A percentile compares a stretch with the other conserved stretches of the same genome.
Conservation (phyloP, 2,113 vertebrate genomes). For the Myiozetetes cayanensis region DNA sequence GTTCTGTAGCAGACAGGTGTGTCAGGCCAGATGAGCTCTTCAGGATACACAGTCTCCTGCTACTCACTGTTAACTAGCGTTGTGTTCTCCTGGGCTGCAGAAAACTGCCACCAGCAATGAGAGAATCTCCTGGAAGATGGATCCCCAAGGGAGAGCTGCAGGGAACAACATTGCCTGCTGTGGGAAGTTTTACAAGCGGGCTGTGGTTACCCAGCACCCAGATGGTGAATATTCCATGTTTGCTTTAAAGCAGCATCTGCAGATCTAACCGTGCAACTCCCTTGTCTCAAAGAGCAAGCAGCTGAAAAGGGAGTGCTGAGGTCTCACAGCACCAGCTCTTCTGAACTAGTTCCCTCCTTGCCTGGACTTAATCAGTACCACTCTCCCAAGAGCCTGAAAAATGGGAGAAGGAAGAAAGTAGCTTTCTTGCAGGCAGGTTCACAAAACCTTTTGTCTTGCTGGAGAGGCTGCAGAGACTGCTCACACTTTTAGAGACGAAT, state of each 20-base stretch:
- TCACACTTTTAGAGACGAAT: rapidly evolving
- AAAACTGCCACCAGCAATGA: neutral
- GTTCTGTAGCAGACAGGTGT: neutral
- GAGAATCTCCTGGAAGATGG: neutral
- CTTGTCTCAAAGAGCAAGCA: neutral
- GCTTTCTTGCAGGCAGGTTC: neutral
- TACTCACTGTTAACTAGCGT: neutral
- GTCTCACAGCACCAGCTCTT: neutral
- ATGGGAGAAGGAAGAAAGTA: neutral
- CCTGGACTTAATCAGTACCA: neutral
- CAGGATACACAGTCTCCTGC: neutral
- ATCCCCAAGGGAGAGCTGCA: neutral
- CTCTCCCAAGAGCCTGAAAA: neutral
- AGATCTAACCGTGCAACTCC: neutral
- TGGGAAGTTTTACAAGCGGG: neutral
- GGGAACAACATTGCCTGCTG: neutral
- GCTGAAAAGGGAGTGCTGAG: neutral
- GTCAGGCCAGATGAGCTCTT: neutral
- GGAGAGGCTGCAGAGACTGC: neutral
- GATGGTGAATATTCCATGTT: neutral
- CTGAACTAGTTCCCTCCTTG: neutral
- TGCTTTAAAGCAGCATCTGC: neutral
- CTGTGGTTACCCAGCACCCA: neutral
- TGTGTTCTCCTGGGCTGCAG: neutral
- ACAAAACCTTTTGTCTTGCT: neutral